Conservation (phyloP, 2,113 vertebrate species). For the Periophthalmodon schlosseri region DNA sequence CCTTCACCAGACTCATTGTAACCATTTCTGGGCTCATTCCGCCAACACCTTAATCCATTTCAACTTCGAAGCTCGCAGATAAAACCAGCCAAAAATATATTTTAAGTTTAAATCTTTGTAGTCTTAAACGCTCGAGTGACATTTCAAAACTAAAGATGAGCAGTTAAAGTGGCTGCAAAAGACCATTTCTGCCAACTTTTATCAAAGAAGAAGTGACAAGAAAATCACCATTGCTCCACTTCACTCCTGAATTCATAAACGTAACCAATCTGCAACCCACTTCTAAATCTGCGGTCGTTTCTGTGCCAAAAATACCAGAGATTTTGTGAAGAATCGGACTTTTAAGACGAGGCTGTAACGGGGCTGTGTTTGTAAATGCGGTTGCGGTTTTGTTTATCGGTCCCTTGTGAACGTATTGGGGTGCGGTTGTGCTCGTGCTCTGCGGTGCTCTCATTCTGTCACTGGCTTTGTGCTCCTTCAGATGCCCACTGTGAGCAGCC, state of each 20-base stretch:
- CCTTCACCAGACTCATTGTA: not conserved
- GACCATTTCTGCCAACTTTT: conserved; percentile 23
- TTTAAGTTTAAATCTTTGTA: not conserved
- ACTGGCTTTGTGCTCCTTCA: conserved; percentile 43
- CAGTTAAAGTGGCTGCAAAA: conserved; percentile 25
- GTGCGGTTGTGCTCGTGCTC: conserved; percentile 23
- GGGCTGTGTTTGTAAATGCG: conserved; percentile 10
- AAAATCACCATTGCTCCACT: conserved; percentile 13
- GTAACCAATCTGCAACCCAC: conserved; percentile 34
- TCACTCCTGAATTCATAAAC: conserved; percentile 32
- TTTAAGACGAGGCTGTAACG: not conserved
- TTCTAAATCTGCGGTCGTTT: conserved; percentile 9
- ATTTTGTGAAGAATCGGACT: not conserved
- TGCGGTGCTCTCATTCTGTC: conserved; percentile 61
- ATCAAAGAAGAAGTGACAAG: conserved; percentile 34
- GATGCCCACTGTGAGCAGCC: conserved; percentile 60
- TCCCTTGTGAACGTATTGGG: conserved; percentile 28
- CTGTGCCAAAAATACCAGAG: not conserved
- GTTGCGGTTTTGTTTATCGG: conserved; percentile 12
- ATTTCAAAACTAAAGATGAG: conserved; percentile 13
- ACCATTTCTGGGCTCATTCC: not conserved
- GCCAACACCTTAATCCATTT: not conserved
- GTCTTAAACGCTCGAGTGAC: conserved; percentile 4
- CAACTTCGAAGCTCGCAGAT: not conserved
- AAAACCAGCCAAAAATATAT: not conserved